Conservation (phyloP, 2,888 invertebrate species). For the Thereva nobilitata region DNA sequence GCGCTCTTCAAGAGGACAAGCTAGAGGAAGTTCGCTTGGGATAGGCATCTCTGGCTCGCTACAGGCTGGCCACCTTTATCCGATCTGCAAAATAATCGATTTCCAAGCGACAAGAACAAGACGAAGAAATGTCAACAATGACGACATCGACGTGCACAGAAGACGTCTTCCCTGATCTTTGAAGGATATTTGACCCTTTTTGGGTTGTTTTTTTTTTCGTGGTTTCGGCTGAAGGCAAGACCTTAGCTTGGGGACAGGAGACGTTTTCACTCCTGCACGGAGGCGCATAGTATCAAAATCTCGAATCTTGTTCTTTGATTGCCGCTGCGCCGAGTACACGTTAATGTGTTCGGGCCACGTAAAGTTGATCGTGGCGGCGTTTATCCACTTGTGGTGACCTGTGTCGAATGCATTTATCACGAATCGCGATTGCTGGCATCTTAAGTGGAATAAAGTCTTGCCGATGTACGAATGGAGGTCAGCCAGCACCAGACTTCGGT, state of each 20-base stretch:
- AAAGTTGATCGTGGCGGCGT: conserved; percentile 42
- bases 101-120: conserved; percentile 13
- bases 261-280: conserved; percentile 12
- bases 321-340: conserved; percentile 28
- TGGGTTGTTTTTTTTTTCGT: too few species aligned
- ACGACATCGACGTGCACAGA: not conserved
- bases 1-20: conserved; percentile 16
- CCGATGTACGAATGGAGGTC: conserved; percentile 22
- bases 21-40: conserved; percentile 18
- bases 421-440: conserved; percentile 33
- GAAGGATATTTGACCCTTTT: too few species aligned
- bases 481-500: conserved; percentile 6
- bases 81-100: conserved; percentile 3
- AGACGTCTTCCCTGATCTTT: too few species aligned
- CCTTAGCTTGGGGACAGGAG: conserved; percentile 19
- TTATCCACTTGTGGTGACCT: conserved; percentile 41
- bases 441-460: conserved; percentile 30
- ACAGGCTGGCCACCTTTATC: conserved; percentile 13
- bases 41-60: conserved; percentile 36
- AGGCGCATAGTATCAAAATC: conserved; percentile 34
- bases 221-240: not conserved
- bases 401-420: conserved; percentile 42
- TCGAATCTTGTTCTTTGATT: conserved; percentile 37
- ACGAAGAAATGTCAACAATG: conserved; percentile 15
- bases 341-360: conserved; percentile 25